Percentiles rank a stretch among this genome's conserved stretches.
Evolutionary conservation across 2,888 invertebrate genomes (phyloP).

Genomic region (Acrobasis repandana): DNA sequence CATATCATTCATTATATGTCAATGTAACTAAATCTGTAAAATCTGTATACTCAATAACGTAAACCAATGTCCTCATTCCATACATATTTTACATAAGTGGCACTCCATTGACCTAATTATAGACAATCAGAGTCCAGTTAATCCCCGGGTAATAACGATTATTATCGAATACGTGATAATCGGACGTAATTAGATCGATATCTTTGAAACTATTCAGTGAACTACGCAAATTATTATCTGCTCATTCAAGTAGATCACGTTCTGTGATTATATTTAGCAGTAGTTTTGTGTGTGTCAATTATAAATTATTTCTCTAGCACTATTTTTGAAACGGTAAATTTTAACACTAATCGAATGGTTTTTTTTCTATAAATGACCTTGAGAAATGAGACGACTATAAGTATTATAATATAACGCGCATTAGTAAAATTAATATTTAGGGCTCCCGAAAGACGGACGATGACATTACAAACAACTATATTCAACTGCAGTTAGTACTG

Average conservation of each 20-base stretch:
- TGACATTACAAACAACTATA: no score
- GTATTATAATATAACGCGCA: no score
- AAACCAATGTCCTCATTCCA: slow-evolving; percentile 7
- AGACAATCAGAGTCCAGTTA: slow-evolving; percentile 23
- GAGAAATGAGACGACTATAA: no score
- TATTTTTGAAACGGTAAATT: no score
- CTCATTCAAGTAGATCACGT: slow-evolving; percentile 4
- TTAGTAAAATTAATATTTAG: no score
- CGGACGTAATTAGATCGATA: slow-evolving; percentile 28
- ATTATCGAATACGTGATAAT: slow-evolving; percentile 18
- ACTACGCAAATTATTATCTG: slow-evolving; percentile 27
- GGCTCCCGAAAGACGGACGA: no score
- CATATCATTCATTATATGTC: no score
- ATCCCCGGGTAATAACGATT: slow-evolving; percentile 8
- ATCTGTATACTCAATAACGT: not conserved
- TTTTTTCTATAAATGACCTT: no score
- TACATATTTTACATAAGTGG: slow-evolving; percentile 33
- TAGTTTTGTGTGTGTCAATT: not conserved
- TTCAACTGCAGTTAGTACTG: no score
- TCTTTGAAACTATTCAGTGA: slow-evolving; percentile 24
- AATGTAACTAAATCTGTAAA: not conserved
- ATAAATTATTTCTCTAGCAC: no score
- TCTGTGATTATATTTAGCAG: not conserved
- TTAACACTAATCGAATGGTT: no score
- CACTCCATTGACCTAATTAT: slow-evolving; percentile 43